phyloP scores from a whole-genome alignment of 2,113 vertebrate species.

The Calidris pugnax region DNA sequence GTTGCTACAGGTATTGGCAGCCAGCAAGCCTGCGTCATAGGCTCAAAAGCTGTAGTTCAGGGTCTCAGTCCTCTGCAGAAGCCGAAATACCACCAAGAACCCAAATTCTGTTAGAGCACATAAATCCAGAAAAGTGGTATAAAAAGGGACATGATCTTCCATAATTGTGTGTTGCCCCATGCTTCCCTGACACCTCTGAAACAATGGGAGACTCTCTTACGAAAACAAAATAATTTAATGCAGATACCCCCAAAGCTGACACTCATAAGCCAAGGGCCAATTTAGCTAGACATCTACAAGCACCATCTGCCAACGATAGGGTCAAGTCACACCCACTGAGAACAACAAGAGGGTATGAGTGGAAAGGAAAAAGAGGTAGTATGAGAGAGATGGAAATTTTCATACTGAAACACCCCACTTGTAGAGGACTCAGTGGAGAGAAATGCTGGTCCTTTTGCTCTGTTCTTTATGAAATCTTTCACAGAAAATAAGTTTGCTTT shows the following conservation, averaged over 20 bases:
- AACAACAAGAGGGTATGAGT: neutral
- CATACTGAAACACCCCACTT: neutral
- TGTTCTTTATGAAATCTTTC: neutral
- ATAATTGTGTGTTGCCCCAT: neutral
- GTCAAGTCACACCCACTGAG: neutral
- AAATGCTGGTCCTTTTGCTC: neutral
- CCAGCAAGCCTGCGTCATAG: neutral
- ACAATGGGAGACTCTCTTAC: neutral
- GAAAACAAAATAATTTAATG: neutral
- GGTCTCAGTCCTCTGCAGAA: neutral
- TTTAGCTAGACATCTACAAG: neutral
- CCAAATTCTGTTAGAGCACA: neutral
- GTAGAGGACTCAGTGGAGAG: neutral
- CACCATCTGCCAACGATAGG: neutral
- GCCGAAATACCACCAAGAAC: neutral
- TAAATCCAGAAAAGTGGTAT: neutral
- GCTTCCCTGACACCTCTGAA: neutral
- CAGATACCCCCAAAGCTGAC: neutral
- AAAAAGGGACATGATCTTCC: fast-evolving
- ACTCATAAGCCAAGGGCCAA: neutral
- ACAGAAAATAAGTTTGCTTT: neutral
- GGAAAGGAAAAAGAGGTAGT: neutral
- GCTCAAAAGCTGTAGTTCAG: neutral
- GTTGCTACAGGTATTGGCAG: neutral
- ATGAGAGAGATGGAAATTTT: neutral